phyloP scores from a whole-genome alignment of 2,888 invertebrate species.

The Eremobia ochroleuca region DNA sequence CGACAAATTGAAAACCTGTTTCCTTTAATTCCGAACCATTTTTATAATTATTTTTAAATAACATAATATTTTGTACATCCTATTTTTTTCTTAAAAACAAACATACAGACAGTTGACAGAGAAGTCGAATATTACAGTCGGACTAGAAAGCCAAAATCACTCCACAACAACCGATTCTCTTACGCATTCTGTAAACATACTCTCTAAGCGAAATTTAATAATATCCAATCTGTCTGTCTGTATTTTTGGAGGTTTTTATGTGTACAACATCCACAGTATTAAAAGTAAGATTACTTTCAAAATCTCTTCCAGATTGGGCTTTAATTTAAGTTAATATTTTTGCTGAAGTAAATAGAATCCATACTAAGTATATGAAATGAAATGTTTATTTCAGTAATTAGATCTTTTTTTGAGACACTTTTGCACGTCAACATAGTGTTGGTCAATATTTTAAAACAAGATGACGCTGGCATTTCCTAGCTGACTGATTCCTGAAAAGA shows the following conservation, averaged over 20 bases:
- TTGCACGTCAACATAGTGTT: no score
- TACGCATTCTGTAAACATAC: background rate
- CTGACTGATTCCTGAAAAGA: no score
- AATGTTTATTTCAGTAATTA: no score
- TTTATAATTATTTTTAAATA: background rate
- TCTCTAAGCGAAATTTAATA: background rate
- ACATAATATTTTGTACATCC: no score
- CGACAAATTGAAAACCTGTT: background rate
- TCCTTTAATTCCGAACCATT: background rate
- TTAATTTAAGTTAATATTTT: background rate
- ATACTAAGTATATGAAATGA: background rate
- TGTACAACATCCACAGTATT: background rate
- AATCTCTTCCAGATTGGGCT: constrained; percentile 3
- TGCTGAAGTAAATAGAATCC: background rate
- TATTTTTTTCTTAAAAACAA: background rate
- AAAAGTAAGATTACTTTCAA: constrained; percentile 11
- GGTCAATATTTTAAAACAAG: no score
- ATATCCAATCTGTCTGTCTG: constrained; percentile 11
- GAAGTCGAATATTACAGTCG: background rate
- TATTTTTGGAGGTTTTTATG: constrained; percentile 6
- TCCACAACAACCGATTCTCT: background rate
- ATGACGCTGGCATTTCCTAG: no score
- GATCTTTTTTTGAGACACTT: no score
- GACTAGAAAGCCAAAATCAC: background rate
- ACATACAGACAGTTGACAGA: background rate